Conservation (phyloP, 2,888 invertebrate genomes). For the Hyalella azteca region DNA sequence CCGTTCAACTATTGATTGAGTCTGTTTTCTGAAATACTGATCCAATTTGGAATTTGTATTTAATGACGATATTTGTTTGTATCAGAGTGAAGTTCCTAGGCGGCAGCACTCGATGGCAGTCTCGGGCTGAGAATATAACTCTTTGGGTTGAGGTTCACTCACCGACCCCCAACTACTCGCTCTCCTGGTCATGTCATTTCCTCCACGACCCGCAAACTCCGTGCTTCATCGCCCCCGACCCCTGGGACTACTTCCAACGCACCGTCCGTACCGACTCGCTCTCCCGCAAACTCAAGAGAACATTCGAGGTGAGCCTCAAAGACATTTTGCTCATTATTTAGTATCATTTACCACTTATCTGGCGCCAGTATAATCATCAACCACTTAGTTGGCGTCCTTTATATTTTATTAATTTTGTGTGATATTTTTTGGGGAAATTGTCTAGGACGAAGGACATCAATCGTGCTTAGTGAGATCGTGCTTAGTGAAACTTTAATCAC, state of each 20-base stretch:
- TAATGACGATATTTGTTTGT: not conserved
- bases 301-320: conserved; percentile 13
- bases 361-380: no score
- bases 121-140: conserved; percentile 41
- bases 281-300: conserved; percentile 8
- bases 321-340: no score
- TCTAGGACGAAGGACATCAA: no score
- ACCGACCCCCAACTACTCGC: conserved; percentile 44
- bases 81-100: conserved; percentile 45
- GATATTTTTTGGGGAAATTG: no score
- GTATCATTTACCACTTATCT: no score
- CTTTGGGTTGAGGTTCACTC: conserved; percentile 47
- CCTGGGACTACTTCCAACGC: conserved; percentile 38
- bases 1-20: no score
- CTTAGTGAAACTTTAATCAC: no score
- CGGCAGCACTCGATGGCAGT: conserved; percentile 40
- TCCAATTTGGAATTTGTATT: not conserved
- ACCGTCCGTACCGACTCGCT: conserved; percentile 15
- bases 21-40: not conserved
- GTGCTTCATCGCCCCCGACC: conserved; percentile 41
- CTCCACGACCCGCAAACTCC: not conserved
- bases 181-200: conserved; percentile 40
- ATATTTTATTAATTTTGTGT: no score
- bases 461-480: no score
- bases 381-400: no score